A percentile compares a stretch with the other conserved stretches of the same genome.
phyloP scores from a whole-genome alignment of 2,797 vertebrate species.

The Lacerta bilineata region DNA sequence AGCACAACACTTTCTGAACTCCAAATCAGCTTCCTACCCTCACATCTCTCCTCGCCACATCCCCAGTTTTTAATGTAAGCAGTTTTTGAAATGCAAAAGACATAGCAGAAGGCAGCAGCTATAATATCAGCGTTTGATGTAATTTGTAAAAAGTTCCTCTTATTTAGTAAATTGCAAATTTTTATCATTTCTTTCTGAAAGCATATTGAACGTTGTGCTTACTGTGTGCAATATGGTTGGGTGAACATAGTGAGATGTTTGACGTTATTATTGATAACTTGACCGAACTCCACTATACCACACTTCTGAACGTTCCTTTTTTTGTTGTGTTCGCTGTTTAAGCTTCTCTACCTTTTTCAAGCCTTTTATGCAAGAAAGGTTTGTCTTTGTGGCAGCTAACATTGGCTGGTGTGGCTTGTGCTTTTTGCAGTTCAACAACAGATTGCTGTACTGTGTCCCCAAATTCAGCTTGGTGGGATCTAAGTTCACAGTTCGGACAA shows the following conservation, averaged over 20 bases:
- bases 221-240: too few relatives aligned
- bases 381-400: constrained; percentile 14
- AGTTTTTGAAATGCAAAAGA: too few relatives aligned
- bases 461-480: constrained; percentile 96
- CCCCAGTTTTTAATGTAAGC: too few relatives aligned
- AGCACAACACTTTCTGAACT: too few relatives aligned
- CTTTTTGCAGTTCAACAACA: constrained; percentile 93
- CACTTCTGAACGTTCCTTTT: neutral
- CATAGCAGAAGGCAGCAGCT: too few relatives aligned
- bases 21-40: too few relatives aligned
- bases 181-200: too few relatives aligned
- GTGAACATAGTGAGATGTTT: neutral
- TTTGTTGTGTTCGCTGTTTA: neutral
- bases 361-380: neutral
- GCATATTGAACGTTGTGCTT: too few relatives aligned
- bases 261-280: neutral
- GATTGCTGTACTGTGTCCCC: constrained; percentile 97
- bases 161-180: too few relatives aligned
- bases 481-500: constrained; percentile 92
- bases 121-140: too few relatives aligned
- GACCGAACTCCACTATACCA: neutral
- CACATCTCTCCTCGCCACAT: too few relatives aligned
- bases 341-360: neutral
- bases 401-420: constrained; percentile 3
- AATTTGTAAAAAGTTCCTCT: too few relatives aligned